Base-by-base conservation (phyloP, 37 sponge, comb jelly and placozoan species). In the Chondrosia reniformis region DNA sequence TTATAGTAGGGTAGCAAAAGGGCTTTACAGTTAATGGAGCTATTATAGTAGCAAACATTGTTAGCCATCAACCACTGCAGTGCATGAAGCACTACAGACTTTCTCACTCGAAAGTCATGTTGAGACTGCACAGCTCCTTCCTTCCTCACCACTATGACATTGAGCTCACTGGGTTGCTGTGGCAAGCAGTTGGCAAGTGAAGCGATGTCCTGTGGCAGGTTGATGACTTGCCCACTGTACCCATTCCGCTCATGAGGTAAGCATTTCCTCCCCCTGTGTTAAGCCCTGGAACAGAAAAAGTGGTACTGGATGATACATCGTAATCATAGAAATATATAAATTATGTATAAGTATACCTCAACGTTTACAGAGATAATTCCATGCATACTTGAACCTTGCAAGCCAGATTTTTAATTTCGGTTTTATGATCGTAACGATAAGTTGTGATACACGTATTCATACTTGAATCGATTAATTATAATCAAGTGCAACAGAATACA, bases 71-170 rank as follows among this genome's bases (percentile, higher is more conserved):
- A 28, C 80, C 85, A 85, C 0, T 56, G 30, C 4, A 87, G 75
- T 22, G 83, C 83, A 36, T 56, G 33, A 24, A 63, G 65, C 1
- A 87, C 78, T 27, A 75, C 71, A 55, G 28, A 1, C 36, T 79
- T 30, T 1, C 88, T 21, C 31, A 87, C 83, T 30, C 63, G 79
- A 40, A 87, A 87, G 74, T 85, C 79, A 9, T 30, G 59, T 4
- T 79, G 79, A 3, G 78, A 39, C 2, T 65, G 45, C n/a, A 30
- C 61, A 37, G 31, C 46, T 0, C 24, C 3, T 21, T 81, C 72
- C 19, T 49, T 77, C 41, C 84, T 84, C 45, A 77, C 78, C 67
- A 77, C 54, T 2, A 84, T 21, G 0, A 77, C 46, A 64, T 76
- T 55, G 0, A 85, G 38, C 30, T 71, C 63, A 33, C 63, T 37